Base-by-base conservation (phyloP, 2,888 invertebrate species). In the Tetropium fuscum region DNA sequence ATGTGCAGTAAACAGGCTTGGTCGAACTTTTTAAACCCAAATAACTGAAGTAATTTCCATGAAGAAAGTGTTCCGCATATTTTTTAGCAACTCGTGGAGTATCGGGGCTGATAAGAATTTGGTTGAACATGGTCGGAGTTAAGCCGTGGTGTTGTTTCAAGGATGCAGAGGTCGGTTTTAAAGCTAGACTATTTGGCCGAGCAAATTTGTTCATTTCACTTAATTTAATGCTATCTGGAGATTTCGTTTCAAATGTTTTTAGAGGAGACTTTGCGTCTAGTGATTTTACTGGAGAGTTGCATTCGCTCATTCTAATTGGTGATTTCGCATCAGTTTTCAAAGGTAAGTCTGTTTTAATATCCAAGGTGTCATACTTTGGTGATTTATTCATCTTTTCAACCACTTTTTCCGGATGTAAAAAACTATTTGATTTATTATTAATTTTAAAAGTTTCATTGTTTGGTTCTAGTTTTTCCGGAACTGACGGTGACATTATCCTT, bases 31-130 rank as follows among this genome's bases (percentile, higher is more conserved):
- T 96, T 57, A 96, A 84, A 0, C 94, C 95, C 73, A 96, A 83
- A 81, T 95, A 94, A 40, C 95, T 95, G 80, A 95, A 96, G 32
- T 95, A 94, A 77, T 94, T 94, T 25, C 95, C 95, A 78, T 95
- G 94, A 60, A 95, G 84, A 81, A 93, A 94, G 58, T 95, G 86
- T 79, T 96, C 95, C 36, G 93, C 92, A 76, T 94, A 95, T 20
- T 93, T 91, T 79, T 95, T 95, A 32, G 92, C 92, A 1, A 94
- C 94, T 10, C 95, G 84, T 6, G 95, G 95, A 0, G 95, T 96
- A 81, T 96, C 95, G 0, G 96, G 95, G 61, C 94, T 95, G 44
- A 95, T 92, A 48, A 96, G 82, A 6, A 93, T 90, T 82, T 93
- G 85, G 47, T 93, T 93, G 74, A 92, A 91, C 43, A 91, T 90